Percentiles rank a stretch among this genome's conserved stretches.
Evolutionary conservation across 2,888 invertebrate species (phyloP).

Genomic region (Plagodis dolabraria): DNA sequence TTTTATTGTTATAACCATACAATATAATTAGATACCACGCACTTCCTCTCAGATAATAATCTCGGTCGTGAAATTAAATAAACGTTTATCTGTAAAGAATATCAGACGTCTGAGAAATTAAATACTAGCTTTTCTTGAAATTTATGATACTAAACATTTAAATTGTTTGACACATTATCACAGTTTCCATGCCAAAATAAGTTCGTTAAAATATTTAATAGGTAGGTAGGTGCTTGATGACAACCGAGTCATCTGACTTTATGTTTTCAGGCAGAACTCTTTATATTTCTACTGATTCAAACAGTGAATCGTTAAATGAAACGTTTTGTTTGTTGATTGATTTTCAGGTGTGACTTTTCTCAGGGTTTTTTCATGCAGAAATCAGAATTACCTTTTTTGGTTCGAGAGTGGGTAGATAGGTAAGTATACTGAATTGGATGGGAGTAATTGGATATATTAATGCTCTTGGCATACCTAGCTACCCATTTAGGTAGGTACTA

Average conservation of each 20-base stretch:
- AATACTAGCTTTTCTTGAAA: slow-evolving; percentile 26
- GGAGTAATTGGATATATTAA: no score
- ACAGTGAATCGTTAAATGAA: slow-evolving; percentile 4
- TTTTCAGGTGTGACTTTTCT: slow-evolving; percentile 8
- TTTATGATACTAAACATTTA: slow-evolving; percentile 10
- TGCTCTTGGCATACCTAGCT: slow-evolving; percentile 1
- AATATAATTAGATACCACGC: slow-evolving; percentile 34
- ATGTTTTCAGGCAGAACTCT: slow-evolving; percentile 1
- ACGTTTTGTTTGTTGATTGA: slow-evolving; percentile 2
- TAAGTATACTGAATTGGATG: no score
- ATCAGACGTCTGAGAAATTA: slow-evolving; percentile 33
- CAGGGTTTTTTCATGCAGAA: not conserved
- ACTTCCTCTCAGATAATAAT: slow-evolving; percentile 40
- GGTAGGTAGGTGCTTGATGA: not conserved
- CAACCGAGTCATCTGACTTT: not conserved
- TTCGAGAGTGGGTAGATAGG: no score
- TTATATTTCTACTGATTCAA: slow-evolving; percentile 14
- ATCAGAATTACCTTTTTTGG: no score
- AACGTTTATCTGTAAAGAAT: slow-evolving; percentile 38
- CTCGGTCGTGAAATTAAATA: slow-evolving; percentile 38
- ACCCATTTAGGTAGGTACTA: no score
- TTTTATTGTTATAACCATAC: slow-evolving; percentile 39
- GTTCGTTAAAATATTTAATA: slow-evolving; percentile 4
- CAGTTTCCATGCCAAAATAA: slow-evolving; percentile 5
- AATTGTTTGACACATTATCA: slow-evolving; percentile 2